Evolutionary conservation across 2,797 vertebrate genomes (phyloP), one percentile per base, ranked within the genome.

Genomic region (Kryptolebias ocellatus): DNA sequence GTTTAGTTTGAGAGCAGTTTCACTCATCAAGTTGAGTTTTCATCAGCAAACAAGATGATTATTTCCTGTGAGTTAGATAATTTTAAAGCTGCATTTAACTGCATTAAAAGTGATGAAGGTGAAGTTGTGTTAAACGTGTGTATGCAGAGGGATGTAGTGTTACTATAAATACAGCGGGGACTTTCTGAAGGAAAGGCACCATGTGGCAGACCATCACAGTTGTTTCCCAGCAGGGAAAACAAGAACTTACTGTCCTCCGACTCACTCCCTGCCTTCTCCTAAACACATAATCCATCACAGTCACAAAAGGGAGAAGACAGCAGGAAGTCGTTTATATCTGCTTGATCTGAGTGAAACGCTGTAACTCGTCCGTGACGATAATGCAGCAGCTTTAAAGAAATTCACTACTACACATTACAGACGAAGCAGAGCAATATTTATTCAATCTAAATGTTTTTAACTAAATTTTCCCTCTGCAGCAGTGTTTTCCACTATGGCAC

Each of bases 271-370:
- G 56, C 74, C 78, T 78, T 68, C 56, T 64, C 62, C 45, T 60
- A 72, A 80, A 81, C 76, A 83, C 74, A 76, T 69, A 72, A 89
- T 88, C 80, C 81, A 84, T 90, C 85, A 87, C 72, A 66, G 74
- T 84, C 84, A 72, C 78, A 81, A 67, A 72, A 57, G 74, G 57
- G 63, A 64, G 49, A 59, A 53, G 70, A 67, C 73, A 74, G 65
- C 83, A 75, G 84, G 77, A 78, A 71, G 71, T 67, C 66, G 69
- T 51, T 65, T 79, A 65, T 73, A 34, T 56, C 68, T 67, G 47
- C 56, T 51, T 64, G 45, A 59, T 80, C 58, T 4, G 39, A 70
- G 64, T 64, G 74, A 78, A 56, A 64, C 11, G 8, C 60, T 62
- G 64, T 74, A 79, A 76, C 75, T 73, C 75, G 72, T 55, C 61